Conservation (phyloP, 2,113 vertebrate species). For the Lamprotornis superbus region DNA sequence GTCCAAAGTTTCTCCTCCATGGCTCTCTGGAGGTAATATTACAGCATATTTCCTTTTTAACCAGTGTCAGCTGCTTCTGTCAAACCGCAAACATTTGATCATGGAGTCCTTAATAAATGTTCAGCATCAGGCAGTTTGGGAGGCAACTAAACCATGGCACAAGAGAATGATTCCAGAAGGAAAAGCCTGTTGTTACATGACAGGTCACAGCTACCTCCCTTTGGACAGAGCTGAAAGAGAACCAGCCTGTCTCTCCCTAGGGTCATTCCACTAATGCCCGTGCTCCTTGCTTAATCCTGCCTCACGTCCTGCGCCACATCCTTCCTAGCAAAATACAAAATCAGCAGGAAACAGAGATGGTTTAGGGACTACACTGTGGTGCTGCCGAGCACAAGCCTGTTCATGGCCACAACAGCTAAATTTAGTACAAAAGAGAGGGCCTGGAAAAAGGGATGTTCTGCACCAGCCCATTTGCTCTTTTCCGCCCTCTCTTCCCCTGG, state of each 20-base stretch:
- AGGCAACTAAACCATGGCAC: background rate
- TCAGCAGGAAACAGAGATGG: constrained; percentile 56
- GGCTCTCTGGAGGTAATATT: background rate
- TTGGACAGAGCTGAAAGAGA: background rate
- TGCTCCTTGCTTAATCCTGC: background rate
- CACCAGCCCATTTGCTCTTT: background rate
- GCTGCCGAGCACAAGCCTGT: background rate
- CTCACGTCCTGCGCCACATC: background rate
- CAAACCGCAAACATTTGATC: background rate
- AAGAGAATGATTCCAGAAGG: background rate
- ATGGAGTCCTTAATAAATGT: background rate
- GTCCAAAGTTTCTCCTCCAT: background rate
- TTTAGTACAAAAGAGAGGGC: background rate
- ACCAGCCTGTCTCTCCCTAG: background rate
- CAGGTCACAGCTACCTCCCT: background rate
- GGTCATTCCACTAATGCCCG: background rate
- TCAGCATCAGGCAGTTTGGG: background rate
- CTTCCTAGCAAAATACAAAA: constrained; percentile 30
- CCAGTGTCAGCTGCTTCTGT: background rate
- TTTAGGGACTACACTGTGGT: background rate
- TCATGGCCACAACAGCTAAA: background rate
- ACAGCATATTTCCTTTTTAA: background rate
- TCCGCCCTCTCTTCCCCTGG: background rate
- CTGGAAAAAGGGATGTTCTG: background rate
- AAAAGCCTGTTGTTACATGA: background rate